Conservation (phyloP, 1,140 invertebrate species). For the Amphibalanus amphitrite region DNA sequence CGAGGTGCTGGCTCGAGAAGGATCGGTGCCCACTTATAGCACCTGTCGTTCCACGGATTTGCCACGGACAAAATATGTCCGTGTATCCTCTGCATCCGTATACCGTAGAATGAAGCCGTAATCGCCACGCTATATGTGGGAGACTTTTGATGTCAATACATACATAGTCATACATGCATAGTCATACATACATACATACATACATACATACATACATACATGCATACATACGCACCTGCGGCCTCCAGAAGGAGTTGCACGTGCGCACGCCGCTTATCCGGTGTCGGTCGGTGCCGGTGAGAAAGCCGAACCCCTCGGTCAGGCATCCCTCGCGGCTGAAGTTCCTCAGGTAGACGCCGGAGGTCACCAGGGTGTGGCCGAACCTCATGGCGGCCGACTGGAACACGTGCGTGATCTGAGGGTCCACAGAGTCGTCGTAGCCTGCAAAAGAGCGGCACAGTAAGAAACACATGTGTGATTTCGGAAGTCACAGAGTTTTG, state of each 20-base stretch:
- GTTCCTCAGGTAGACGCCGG: slow-evolving; percentile 27
- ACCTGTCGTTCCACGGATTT: too few species aligned
- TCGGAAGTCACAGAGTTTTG: too few species aligned
- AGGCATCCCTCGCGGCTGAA: slow-evolving; percentile 25
- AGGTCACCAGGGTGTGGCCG: slow-evolving; percentile 39
- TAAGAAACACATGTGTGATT: background rate
- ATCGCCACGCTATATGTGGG: too few species aligned
- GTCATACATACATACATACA: too few species aligned
- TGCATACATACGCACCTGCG: slow-evolving; percentile 31
- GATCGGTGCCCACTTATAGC: too few species aligned
- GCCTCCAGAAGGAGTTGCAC: slow-evolving; percentile 47
- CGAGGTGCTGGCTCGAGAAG: too few species aligned
- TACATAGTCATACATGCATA: too few species aligned
- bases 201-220: too few species aligned
- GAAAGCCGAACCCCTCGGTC: slow-evolving; percentile 2
- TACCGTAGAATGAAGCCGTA: too few species aligned
- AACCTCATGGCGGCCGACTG: slow-evolving; percentile 48
- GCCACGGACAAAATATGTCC: too few species aligned
- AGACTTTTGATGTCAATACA: too few species aligned
- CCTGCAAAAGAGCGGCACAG: slow-evolving; percentile 19
- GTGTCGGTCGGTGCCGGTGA: slow-evolving; percentile 17
- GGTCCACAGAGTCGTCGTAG: slow-evolving; percentile 42
- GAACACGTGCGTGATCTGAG: slow-evolving; percentile 48
- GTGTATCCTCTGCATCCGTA: too few species aligned
- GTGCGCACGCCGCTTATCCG: slow-evolving; percentile 27